Evolutionary conservation across 1,140 invertebrate genomes (phyloP).

Genomic region (Macrobrachium rosenbergii): DNA sequence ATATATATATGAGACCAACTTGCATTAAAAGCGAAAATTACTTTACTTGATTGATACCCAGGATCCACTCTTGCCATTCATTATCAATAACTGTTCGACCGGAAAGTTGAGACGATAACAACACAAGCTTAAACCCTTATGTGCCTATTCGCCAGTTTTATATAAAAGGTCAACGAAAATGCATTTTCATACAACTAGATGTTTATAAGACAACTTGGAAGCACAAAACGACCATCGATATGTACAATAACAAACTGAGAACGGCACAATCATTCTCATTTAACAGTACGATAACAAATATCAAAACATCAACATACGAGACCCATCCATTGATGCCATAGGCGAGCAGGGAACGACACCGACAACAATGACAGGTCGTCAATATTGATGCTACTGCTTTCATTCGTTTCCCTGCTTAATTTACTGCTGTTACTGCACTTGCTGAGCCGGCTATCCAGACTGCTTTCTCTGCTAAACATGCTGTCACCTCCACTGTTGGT

Average conservation of each 20-base stretch:
- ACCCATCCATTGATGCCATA: slow-evolving; percentile 56
- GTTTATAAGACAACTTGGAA: no score
- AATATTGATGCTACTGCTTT: slow-evolving; percentile 53
- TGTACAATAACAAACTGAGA: neutral
- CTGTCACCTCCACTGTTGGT: slow-evolving; percentile 13
- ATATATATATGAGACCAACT: no score
- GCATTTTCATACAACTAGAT: no score
- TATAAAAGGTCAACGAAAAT: no score
- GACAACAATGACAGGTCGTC: slow-evolving; percentile 48
- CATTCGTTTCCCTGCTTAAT: slow-evolving; percentile 29
- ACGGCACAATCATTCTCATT: neutral
- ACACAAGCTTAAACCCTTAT: no score
- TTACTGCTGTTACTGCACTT: slow-evolving; percentile 30
- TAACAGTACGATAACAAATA: neutral
- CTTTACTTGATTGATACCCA: no score
- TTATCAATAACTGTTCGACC: neutral
- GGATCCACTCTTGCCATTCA: no score
- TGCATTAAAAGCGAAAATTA: no score
- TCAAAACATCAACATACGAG: slow-evolving; percentile 32
- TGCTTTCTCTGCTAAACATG: slow-evolving; percentile 19
- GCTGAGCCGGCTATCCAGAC: slow-evolving; percentile 21
- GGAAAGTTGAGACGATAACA: neutral
- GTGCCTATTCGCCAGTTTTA: no score
- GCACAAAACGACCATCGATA: neutral
- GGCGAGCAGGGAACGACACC: slow-evolving; percentile 44